These are phyloP conservation scores for Caenorhabditis sp. DNA, from an alignment of 2,888 invertebrate species.

Conservation along the genomic window DNA sequence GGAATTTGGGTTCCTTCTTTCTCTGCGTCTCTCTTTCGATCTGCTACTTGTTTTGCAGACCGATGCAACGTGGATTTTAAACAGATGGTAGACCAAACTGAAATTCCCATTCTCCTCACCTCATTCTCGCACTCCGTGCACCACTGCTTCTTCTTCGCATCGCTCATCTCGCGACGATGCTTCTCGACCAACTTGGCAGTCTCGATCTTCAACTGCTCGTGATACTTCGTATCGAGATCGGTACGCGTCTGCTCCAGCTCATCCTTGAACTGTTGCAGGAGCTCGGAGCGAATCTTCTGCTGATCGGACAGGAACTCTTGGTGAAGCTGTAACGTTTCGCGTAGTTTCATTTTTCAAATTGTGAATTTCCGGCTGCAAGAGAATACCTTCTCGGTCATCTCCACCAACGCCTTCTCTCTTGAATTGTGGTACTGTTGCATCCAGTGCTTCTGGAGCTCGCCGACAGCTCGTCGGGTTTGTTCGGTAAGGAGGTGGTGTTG, in stretches of 20 bases:
- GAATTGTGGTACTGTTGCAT: slow-evolving; percentile 83
- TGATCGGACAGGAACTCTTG: slow-evolving; percentile 84
- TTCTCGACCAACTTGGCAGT: slow-evolving; percentile 87
- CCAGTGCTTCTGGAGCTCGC: slow-evolving; percentile 83
- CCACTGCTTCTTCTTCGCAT: slow-evolving; percentile 90
- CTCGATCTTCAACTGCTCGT: slow-evolving; percentile 84
- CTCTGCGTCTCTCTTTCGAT: too few relatives aligned
- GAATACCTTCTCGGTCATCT: slow-evolving; percentile 84
- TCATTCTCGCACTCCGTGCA: slow-evolving; percentile 80
- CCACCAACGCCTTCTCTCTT: slow-evolving; percentile 84
- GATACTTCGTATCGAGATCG: slow-evolving; percentile 82
- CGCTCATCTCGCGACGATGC: slow-evolving; percentile 88
- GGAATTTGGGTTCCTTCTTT: too few relatives aligned
- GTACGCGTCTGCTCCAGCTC: slow-evolving; percentile 84
- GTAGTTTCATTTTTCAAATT: too few relatives aligned
- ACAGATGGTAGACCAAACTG: too few relatives aligned
- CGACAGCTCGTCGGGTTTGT: slow-evolving; percentile 81
- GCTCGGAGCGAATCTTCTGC: slow-evolving; percentile 84
- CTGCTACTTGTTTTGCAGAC: too few relatives aligned
- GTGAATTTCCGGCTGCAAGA: too few relatives aligned
- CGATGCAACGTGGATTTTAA: too few relatives aligned
- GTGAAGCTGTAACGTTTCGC: slow-evolving; percentile 81
- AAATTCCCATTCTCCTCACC: slow-evolving; percentile 31
- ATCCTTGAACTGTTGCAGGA: slow-evolving; percentile 84
- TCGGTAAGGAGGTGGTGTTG: slow-evolving; percentile 47